Conservation (phyloP, 1,140 invertebrate species). For the Neoseiulus cucumeris region DNA sequence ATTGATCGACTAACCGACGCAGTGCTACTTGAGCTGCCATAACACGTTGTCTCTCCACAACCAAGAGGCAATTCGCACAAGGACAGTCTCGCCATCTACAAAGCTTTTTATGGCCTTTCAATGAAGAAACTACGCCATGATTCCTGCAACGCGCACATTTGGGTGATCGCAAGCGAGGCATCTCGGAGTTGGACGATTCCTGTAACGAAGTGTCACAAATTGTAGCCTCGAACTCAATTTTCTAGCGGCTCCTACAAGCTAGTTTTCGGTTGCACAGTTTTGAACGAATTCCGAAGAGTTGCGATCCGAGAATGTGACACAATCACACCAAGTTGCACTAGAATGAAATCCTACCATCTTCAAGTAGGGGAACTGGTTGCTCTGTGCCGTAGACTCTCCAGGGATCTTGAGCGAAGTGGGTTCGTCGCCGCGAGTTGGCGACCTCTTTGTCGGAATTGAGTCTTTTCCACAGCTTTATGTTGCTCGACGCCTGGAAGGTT, state of each 20-base stretch:
- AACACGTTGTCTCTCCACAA: slow-evolving; percentile 90
- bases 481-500: neutral
- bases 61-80: slow-evolving; percentile 94
- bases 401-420: no score
- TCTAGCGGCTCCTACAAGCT: no score
- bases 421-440: neutral
- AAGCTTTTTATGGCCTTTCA: slow-evolving; percentile 93
- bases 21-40: slow-evolving; percentile 91
- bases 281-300: no score
- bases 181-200: neutral
- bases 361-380: no score
- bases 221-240: no score
- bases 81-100: slow-evolving; percentile 87
- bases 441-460: neutral
- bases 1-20: slow-evolving; percentile 33
- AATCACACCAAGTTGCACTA: no score
- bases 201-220: no score
- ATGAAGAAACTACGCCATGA: slow-evolving; percentile 87
- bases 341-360: no score
- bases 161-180: slow-evolving; percentile 47
- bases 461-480: neutral
- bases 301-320: no score
- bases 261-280: no score
- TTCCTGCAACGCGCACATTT: slow-evolving; percentile 94
- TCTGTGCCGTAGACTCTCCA: no score